These are phyloP conservation scores for Callocephalon fimbriatum DNA, from an alignment of 2,113 vertebrate genomes.

Conservation along the genomic window DNA sequence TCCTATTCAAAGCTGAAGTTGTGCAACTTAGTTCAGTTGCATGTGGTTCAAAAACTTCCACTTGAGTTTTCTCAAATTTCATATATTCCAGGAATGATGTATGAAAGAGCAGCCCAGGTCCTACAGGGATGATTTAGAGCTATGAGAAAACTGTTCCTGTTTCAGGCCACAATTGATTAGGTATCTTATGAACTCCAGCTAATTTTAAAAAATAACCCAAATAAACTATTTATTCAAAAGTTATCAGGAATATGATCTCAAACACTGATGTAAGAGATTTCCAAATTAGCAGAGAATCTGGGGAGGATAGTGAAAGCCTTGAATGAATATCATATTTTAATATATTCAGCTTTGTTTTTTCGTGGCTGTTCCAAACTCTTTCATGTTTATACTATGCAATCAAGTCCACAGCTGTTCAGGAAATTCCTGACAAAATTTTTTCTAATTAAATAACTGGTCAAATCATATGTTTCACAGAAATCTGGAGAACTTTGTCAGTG, in stretches of 20 bases:
- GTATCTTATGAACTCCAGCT: neutral
- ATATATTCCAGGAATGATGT: neutral
- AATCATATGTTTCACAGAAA: neutral
- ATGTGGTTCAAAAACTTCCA: neutral
- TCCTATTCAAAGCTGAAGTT: neutral
- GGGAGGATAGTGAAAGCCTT: neutral
- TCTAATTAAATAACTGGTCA: neutral
- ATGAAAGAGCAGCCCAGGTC: neutral
- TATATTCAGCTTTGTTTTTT: neutral
- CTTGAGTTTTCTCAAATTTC: neutral
- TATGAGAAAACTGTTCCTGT: neutral
- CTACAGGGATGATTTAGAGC: neutral
- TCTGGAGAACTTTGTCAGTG: neutral
- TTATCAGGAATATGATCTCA: neutral
- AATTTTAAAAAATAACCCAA: neutral
- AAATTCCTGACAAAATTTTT: neutral
- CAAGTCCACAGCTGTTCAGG: neutral
- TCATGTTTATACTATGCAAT: neutral
- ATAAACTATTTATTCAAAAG: neutral
- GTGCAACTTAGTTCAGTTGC: neutral
- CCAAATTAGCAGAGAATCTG: neutral
- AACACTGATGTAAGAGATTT: neutral
- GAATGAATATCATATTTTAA: neutral
- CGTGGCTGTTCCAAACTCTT: neutral
- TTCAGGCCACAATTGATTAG: neutral